Evolutionary conservation across 1,140 invertebrate genomes (phyloP), one percentile per base, ranked within the genome.

Genomic region (Hylyphantes graminicola): DNA sequence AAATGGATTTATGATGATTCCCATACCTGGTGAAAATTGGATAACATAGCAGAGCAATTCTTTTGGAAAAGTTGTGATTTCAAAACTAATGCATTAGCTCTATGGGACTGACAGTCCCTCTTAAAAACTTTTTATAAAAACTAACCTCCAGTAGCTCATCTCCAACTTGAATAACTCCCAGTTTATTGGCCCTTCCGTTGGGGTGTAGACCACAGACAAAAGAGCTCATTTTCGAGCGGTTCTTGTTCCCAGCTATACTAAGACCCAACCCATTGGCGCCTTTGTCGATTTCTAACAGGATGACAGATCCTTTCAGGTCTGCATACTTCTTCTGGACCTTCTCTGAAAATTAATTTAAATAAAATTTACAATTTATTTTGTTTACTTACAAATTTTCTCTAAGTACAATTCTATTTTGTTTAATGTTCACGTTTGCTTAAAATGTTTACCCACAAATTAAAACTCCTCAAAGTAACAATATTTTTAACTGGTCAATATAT

Each of bases 181-280:
- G 92, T 82, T 93, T 93, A 80, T 90, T 93, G 51, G 96, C 94
- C 0, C 93, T 91, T 35, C 97, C 96, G 3, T 93, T 94, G 0
- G 96, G 95, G 90, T 98, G 94, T 11, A 99, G 92, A 12, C 96
- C 98, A 87, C 96, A 97, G 55, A 99, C 93, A 90, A 98, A 98
- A 65, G 98, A 96, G 19, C 95, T 96, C 96, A 98, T 98, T 87
- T 95, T 94, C 87, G 94, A 96, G 12, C 97, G 92, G 89, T 99
- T 96, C 88, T 94, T 94, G 90, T 98, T 96, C 0, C 97, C 98
- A 10, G 97, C 96, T 74, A 99, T 91, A 68, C 95, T 96, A 59
- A 99, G 92, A 2, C 98, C 98, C 51, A 99, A 91, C 0, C 95
- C 91, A 87, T 90, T 89, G 35, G 88, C 88, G 55, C 91, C 90